A percentile compares a stretch with the other conserved stretches of the same genome.
These are phyloP conservation scores for Eutrigla gurnardus DNA, from an alignment of 2,797 vertebrate genomes.

Conservation along the genomic window DNA sequence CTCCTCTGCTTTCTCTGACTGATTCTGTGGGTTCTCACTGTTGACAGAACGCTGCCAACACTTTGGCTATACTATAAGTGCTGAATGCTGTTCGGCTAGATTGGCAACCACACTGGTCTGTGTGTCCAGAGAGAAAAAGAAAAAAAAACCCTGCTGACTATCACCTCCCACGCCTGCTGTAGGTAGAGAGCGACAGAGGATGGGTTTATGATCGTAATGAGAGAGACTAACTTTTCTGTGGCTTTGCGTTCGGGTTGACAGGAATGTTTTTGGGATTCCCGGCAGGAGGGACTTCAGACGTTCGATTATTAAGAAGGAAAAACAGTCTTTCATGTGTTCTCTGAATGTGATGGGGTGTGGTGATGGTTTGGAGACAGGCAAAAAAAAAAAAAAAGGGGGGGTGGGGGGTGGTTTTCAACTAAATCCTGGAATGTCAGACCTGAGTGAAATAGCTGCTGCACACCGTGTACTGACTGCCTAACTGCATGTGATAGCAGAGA, in stretches of 20 bases:
- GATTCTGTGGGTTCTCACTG: conserved; percentile 49
- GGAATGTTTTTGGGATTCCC: conserved; percentile 54
- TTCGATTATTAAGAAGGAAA: conserved; percentile 11
- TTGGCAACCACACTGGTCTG: conserved; percentile 44
- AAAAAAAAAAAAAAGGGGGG: background rate
- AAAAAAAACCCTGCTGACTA: background rate
- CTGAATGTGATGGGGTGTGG: conserved; percentile 22
- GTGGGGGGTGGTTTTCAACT: conserved; percentile 41
- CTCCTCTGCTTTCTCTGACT: conserved; percentile 59
- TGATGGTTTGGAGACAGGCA: conserved; percentile 23
- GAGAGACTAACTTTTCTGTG: background rate
- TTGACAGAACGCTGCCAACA: conserved; percentile 58
- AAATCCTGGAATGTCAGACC: conserved; percentile 75
- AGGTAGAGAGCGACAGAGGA: conserved; percentile 4
- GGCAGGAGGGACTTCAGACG: conserved; percentile 4
- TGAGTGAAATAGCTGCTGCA: conserved; percentile 69
- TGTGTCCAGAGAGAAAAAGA: conserved; percentile 6
- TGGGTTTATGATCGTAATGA: background rate
- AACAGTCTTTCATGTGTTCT: conserved; percentile 5
- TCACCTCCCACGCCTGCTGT: conserved; percentile 3
- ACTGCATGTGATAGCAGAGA: conserved; percentile 64
- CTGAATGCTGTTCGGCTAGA: conserved; percentile 64
- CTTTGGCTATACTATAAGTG: conserved; percentile 69
- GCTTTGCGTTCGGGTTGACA: conserved; percentile 17
- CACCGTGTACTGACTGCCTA: conserved; percentile 55